Conservation (phyloP, 1,140 invertebrate species). For the Carposina sasakii region DNA sequence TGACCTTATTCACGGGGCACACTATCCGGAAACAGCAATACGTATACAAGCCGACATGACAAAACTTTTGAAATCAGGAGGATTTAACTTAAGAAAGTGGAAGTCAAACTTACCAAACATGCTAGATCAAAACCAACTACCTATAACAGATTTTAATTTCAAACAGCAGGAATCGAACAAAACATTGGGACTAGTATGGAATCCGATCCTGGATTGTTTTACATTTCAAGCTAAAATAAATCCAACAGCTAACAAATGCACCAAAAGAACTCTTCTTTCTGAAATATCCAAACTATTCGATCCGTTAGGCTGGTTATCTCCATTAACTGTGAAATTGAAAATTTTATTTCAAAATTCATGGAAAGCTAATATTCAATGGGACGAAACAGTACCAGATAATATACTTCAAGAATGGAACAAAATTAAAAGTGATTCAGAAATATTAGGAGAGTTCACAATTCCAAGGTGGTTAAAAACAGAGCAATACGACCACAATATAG, state of each 20-base stretch:
- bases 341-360: not conserved
- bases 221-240: not conserved
- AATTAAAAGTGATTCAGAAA: not conserved
- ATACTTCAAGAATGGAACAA: not conserved
- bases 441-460: not conserved
- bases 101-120: not conserved
- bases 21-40: not conserved
- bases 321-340: not conserved
- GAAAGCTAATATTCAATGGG: not conserved
- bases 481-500: not conserved
- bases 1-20: not conserved
- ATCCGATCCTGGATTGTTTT: not conserved
- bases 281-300: slow-evolving; percentile 1
- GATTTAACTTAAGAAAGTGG: slow-evolving; percentile 1
- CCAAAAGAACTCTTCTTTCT: not conserved
- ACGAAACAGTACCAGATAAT: not conserved
- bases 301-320: not conserved
- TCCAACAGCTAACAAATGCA: not conserved
- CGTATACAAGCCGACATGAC: not conserved
- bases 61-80: no score
- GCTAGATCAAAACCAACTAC: not conserved
- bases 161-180: not conserved
- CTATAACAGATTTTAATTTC: not conserved
- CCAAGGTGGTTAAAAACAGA: not conserved
- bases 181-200: not conserved